A percentile compares a stretch with the other conserved stretches of the same genome.
These are phyloP conservation scores for Dicaeum eximium DNA, from an alignment of 2,113 vertebrate species.

Conservation along the genomic window DNA sequence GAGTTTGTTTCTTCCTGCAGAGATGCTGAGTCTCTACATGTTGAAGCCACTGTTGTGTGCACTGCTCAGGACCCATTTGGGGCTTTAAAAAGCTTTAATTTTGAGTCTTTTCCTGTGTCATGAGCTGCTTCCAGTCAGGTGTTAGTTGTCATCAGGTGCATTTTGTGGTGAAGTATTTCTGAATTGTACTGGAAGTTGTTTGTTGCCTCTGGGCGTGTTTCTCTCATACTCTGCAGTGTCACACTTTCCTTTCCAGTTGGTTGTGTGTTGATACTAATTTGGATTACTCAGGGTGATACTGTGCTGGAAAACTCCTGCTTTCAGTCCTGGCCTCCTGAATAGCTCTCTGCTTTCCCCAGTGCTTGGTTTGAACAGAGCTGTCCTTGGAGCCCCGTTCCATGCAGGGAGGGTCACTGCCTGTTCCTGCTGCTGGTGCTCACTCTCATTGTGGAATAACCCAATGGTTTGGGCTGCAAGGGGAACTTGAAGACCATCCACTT, in stretches of 20 bases:
- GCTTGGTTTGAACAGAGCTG: background rate
- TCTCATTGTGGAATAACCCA: too few relatives aligned
- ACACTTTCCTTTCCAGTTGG: background rate
- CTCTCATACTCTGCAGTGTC: background rate
- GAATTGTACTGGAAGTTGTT: background rate
- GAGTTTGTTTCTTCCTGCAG: background rate
- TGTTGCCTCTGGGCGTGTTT: background rate
- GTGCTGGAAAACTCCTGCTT: background rate
- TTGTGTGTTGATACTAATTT: background rate
- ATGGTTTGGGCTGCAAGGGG: background rate
- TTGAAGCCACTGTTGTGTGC: background rate
- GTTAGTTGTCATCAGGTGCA: background rate
- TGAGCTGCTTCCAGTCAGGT: background rate
- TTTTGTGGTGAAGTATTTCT: background rate
- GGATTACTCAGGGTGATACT: background rate
- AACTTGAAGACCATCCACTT: too few relatives aligned
- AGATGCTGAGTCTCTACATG: background rate
- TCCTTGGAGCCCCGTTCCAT: background rate
- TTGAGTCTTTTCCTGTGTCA: background rate
- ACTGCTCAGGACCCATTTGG: background rate
- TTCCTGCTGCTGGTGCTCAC: background rate
- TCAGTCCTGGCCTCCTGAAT: background rate
- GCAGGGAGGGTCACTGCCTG: background rate
- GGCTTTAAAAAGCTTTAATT: background rate
- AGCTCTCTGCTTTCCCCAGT: background rate